Conservation (phyloP, 2,888 invertebrate genomes). For the Lasioglossum marginatum region DNA sequence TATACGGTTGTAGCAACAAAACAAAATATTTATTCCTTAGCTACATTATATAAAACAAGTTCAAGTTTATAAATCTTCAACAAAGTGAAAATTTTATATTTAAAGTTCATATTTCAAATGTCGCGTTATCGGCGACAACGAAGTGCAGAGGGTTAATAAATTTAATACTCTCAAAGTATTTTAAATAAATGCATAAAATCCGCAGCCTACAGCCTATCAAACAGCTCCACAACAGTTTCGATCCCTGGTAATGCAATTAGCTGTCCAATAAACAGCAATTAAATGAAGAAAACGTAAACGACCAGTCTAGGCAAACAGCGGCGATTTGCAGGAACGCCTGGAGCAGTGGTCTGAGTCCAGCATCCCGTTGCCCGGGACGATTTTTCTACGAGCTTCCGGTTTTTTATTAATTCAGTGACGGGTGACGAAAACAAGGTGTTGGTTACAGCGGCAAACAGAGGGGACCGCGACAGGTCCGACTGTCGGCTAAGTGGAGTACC, state of each 20-base stretch:
- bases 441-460: slow-evolving; percentile 62
- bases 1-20: too few relatives aligned
- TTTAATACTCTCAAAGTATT: too few relatives aligned
- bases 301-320: not conserved
- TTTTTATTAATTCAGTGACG: slow-evolving; percentile 40
- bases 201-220: too few relatives aligned
- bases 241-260: not conserved
- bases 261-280: not conserved
- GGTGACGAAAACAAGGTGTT: slow-evolving; percentile 63
- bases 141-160: too few relatives aligned
- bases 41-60: too few relatives aligned
- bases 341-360: not conserved
- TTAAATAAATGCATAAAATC: too few relatives aligned
- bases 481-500: slow-evolving; percentile 74
- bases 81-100: too few relatives aligned
- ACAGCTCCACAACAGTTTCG: too few relatives aligned
- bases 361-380: slow-evolving; percentile 26
- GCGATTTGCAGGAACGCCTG: not conserved
- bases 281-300: not conserved
- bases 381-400: slow-evolving; percentile 63
- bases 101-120: too few relatives aligned
- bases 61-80: too few relatives aligned
- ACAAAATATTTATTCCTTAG: too few relatives aligned
- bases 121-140: too few relatives aligned
- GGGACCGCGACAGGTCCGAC: slow-evolving; percentile 68